Base-by-base conservation (phyloP, 2,797 vertebrate genomes). In the Pangasius sanitwongsei region DNA sequence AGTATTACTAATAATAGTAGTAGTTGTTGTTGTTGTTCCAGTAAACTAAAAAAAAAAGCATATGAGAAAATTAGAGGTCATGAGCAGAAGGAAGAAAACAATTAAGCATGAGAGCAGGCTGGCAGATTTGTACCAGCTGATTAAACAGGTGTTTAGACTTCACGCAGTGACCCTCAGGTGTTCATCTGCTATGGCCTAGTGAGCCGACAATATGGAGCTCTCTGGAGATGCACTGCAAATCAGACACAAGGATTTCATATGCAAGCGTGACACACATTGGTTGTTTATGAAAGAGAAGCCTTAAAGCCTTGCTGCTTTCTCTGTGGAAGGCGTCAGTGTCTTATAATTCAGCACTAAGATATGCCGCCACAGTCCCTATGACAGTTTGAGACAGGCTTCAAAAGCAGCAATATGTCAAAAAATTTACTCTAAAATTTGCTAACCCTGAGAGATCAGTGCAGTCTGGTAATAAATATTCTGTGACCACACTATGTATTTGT, bases 101-200 rank as follows among this genome's bases (percentile, higher is more conserved):
- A 53, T 80, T 34, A 90, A 75, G 37, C 37, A 80, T 59, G 50
- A 53, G 61, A 55, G 41, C 61, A 74, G 34, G 78, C 20, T 34
- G 74, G 31, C 61, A 87, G 77, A 88, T 85, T 85, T 61, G 57
- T 50, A 48, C 69, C 59, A 89, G 84, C 69, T 89, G n/a, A 87
- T 83, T 89, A 91, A 86, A 85, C 89, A 90, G 83, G 69, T 81
- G 86, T 55, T 67, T 87, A 63, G 83, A 80, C 61, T 63, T 44
- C 75, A 89, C 34, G 81, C 53, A 44, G 53, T n/a, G 65, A 81
- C 86, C 88, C 59, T 89, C 83, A 74, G 87, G 55, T 78, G 84
- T 65, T 81, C 31, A 81, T 81, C 31, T 59, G 18, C 8, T 57
- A n/a, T 81, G 78, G 9, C 50, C n/a, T 55, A 20, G 23, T 83